Base-by-base conservation (phyloP, 1,140 invertebrate genomes). In the Monochamus saltuarius region DNA sequence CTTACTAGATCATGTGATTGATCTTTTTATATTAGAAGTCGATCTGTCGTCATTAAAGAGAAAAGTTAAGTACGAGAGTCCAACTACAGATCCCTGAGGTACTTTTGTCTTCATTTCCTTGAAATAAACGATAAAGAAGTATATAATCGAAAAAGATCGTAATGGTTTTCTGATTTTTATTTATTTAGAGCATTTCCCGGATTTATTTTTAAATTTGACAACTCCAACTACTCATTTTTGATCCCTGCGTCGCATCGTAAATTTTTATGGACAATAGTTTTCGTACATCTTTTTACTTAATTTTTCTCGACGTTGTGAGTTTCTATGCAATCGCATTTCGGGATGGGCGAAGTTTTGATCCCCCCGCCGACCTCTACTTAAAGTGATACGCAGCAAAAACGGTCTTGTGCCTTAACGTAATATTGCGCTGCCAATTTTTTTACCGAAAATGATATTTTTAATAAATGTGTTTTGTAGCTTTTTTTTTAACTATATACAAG, bases 361-460 rank as follows among this genome's bases (percentile, higher is more conserved):
- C 11, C 7, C 11, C n/a, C 11, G 17, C n/a, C 14, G 11, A 16
- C 39, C 22, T 29, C 22, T 29, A 29, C 22, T 29, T 6, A 29
- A 29, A 29, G 22, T 29, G 22, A 29, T 29, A 29, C 22, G 22
- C 22, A 29, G 22, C 22, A 29, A 29, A n/a, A 29, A 29, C 22
- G 22, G 22, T 29, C 22, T 6, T 29, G 22, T 29, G 22, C 22
- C 22, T 22, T 40, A n/a, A 38, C 40, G 52, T 38, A 35, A 39
- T 55, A 13, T 37, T 17, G 8, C 4, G 14, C 52, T 55, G 52
- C 52, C 52, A 55, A 55, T 16, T 36, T 55, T 55, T 55, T 10
- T 55, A 55, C 52, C 52, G 52, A 55, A 39, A 37, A 9, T 55
- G 52, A 55, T 55, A 55, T 55, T 55, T 42, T 14, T 6, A 39